phyloP scores from a whole-genome alignment of 1,140 invertebrate species.

The Bathynomus jamesi region DNA sequence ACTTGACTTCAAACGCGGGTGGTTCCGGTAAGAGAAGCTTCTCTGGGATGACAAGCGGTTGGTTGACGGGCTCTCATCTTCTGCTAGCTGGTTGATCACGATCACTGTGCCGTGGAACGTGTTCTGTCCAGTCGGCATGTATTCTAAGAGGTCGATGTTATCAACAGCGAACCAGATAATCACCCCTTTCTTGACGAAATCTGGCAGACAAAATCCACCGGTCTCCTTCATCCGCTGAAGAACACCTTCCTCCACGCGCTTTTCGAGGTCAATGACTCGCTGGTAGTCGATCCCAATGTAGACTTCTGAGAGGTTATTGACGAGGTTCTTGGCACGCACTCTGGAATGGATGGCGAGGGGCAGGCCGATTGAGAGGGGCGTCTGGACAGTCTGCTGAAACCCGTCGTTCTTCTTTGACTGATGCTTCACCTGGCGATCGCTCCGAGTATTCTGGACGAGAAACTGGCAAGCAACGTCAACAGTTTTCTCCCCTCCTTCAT shows the following conservation, averaged over 20 bases:
- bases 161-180: background rate
- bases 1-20: background rate
- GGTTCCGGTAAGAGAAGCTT: constrained; percentile 43
- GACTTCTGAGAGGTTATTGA: constrained; percentile 11
- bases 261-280: constrained; percentile 9
- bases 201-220: background rate
- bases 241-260: constrained; percentile 2
- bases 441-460: background rate
- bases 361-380: constrained; percentile 8
- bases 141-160: background rate
- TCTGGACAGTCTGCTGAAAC: constrained; percentile 9
- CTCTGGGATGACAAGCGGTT: constrained; percentile 55
- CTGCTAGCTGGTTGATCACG: constrained; percentile 52
- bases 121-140: background rate
- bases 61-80: constrained; percentile 66
- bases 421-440: no score
- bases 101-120: background rate
- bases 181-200: no score
- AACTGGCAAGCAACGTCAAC: no score
- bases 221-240: background rate
- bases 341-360: constrained; percentile 15
- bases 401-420: constrained; percentile 6
- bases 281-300: constrained; percentile 17
- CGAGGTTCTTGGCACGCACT: constrained; percentile 9
- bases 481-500: no score